phyloP scores from a whole-genome alignment of 2,888 invertebrate species.

The Automeris io region DNA sequence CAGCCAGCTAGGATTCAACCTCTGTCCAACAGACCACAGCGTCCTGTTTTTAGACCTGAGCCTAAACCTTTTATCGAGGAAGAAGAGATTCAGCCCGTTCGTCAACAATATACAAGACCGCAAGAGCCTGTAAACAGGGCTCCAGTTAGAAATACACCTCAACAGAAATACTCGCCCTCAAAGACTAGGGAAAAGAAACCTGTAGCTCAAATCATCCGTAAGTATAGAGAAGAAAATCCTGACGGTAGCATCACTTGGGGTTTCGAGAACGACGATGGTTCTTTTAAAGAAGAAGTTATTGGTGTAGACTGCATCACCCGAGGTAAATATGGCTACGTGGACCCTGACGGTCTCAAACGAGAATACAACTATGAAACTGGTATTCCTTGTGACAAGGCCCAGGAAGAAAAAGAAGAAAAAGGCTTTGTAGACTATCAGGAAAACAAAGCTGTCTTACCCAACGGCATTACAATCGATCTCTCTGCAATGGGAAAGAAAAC shows the following conservation, averaged over 20 bases:
- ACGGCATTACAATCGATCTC: constrained; percentile 84
- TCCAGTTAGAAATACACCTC: constrained; percentile 50
- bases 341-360: constrained; percentile 88
- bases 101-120: constrained; percentile 65
- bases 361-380: constrained; percentile 91
- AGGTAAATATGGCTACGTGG: constrained; percentile 90
- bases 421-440: constrained; percentile 85
- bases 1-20: constrained; percentile 67
- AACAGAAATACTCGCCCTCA: constrained; percentile 58
- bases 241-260: constrained; percentile 93
- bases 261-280: constrained; percentile 91
- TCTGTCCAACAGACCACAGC: constrained; percentile 65
- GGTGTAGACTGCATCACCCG: constrained; percentile 86
- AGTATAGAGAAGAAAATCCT: constrained; percentile 86
- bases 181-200: constrained; percentile 79
- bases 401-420: constrained; percentile 72
- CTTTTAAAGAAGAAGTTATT: constrained; percentile 90
- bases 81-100: constrained; percentile 59
- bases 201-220: constrained; percentile 82
- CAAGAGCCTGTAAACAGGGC: constrained; percentile 54
- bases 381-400: constrained; percentile 80
- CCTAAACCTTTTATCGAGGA: constrained; percentile 65
- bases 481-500: constrained; percentile 83
- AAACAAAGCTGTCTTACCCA: constrained; percentile 83
- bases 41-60: constrained; percentile 71